Evolutionary conservation across 2,888 invertebrate species (phyloP).

Genomic region (Ophioninae sp.): DNA sequence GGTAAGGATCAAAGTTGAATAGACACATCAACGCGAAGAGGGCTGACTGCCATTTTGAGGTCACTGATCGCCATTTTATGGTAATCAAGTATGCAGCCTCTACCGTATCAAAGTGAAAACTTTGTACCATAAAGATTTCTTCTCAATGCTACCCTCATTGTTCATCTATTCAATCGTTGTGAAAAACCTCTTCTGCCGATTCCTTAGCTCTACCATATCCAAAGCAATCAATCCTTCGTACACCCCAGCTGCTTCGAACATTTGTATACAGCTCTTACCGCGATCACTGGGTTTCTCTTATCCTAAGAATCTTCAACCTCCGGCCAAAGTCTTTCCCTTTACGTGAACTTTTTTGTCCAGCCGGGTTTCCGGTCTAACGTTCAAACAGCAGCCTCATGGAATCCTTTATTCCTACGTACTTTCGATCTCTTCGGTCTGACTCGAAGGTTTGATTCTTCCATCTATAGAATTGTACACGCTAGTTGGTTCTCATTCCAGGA

Average conservation of each 20-base stretch:
- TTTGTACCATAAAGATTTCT: not conserved
- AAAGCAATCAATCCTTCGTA: slow-evolving; percentile 71
- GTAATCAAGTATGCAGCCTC: not conserved
- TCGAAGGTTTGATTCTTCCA: not conserved
- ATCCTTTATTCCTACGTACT: slow-evolving; percentile 10
- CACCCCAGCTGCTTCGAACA: slow-evolving; percentile 42
- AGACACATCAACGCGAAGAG: not conserved
- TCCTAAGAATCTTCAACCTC: slow-evolving; percentile 22
- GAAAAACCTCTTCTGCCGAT: slow-evolving; percentile 40
- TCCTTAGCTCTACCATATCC: slow-evolving; percentile 64
- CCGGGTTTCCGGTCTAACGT: not conserved
- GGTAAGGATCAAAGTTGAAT: not conserved
- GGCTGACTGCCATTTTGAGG: not conserved
- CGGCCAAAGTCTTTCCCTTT: not conserved
- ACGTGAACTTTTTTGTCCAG: slow-evolving; percentile 11
- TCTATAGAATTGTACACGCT: slow-evolving; percentile 23
- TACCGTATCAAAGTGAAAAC: slow-evolving; percentile 35
- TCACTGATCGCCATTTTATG: not conserved
- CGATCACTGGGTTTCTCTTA: slow-evolving; percentile 18
- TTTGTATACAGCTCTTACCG: slow-evolving; percentile 35
- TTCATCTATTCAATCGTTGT: slow-evolving; percentile 34
- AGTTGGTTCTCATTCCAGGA: slow-evolving; percentile 12
- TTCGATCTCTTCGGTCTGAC: slow-evolving; percentile 16
- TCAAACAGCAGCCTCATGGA: not conserved
- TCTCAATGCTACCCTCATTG: slow-evolving; percentile 16